Evolutionary conservation across 1,140 invertebrate genomes (phyloP), one percentile per base, ranked within the genome.

Genomic region (Cylas formicarius): DNA sequence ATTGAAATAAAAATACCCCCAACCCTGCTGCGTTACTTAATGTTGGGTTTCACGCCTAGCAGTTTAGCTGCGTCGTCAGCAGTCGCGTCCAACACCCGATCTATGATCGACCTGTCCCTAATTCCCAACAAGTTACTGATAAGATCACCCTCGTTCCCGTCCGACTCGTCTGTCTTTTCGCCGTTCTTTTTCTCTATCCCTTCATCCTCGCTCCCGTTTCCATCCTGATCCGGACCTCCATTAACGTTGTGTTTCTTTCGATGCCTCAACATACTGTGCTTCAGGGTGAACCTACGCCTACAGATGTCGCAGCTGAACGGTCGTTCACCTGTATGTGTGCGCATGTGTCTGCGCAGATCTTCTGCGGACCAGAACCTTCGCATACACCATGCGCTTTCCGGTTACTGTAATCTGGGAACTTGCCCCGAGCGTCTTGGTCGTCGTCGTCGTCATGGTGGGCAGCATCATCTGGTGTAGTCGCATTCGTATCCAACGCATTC

Each of bases 351-450:
- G 0, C 90, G 74, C 0, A 96, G 69, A 67, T 96, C 91, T 62
- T 94, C 90, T 0, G 90, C 83, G 0, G 90, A 94, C 88, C 89
- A 93, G 65, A 93, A 93, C 26, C 89, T 80, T 45, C 90, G 82
- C 56, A 92, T 75, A 63, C 91, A 96, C 57, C 95, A 90, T 1
- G 87, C 86, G 62, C 86, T 73, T 89, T 91, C 60, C 87, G 74
- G 62, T 90, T 88, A 40, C 84, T 81, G 58, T 91, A 90, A 61
- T 91, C 90, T 0, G 85, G 84, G 62, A 84, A 84, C 52, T 82
- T 82, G 16, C 82, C 82, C 19, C 78, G 67, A 10, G 68, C 65
- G 26, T 69, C 68, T 26, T 74, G 72, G 21, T 71, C 70, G 26
- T 76, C 73, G 22, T 72, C 69, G n/a, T n/a, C n/a, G 26, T 76